A percentile compares a stretch with the other conserved stretches of the same genome.
These are phyloP conservation scores for Ceyx erithaca DNA, from an alignment of 2,797 vertebrate genomes.

Conservation along the genomic window DNA sequence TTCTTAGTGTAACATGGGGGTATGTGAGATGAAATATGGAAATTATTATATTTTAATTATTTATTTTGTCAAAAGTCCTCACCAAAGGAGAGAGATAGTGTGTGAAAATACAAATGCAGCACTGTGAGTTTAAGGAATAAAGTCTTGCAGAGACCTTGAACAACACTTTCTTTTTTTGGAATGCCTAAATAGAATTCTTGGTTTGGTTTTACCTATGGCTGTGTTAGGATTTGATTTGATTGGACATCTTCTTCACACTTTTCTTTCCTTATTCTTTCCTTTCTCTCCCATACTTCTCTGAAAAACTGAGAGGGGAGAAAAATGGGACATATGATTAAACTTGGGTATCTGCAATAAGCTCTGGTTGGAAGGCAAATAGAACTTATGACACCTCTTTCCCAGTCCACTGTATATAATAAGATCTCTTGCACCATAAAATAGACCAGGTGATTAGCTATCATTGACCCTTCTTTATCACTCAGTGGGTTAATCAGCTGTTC, in stretches of 20 bases:
- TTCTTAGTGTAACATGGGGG: background rate
- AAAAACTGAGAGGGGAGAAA: background rate
- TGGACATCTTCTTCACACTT: accelerated
- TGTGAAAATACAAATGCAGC: background rate
- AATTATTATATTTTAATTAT: background rate
- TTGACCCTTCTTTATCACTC: background rate
- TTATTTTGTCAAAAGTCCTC: background rate
- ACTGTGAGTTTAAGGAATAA: background rate
- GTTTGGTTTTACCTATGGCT: background rate
- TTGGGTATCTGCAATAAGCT: background rate
- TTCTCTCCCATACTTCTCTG: background rate
- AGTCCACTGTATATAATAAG: too few species aligned
- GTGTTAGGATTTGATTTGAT: background rate
- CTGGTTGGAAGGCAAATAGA: background rate
- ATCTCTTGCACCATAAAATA: background rate
- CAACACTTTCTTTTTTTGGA: background rate
- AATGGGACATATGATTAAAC: background rate
- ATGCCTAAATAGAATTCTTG: background rate
- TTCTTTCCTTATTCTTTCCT: background rate
- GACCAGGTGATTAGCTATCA: background rate
- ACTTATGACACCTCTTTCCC: background rate
- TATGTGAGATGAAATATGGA: background rate
- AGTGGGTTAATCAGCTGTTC: background rate
- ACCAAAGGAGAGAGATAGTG: background rate
- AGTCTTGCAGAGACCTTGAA: background rate